These are phyloP conservation scores for Neogale vison DNA, from an alignment of 2,113 vertebrate genomes.

Conservation along the genomic window DNA sequence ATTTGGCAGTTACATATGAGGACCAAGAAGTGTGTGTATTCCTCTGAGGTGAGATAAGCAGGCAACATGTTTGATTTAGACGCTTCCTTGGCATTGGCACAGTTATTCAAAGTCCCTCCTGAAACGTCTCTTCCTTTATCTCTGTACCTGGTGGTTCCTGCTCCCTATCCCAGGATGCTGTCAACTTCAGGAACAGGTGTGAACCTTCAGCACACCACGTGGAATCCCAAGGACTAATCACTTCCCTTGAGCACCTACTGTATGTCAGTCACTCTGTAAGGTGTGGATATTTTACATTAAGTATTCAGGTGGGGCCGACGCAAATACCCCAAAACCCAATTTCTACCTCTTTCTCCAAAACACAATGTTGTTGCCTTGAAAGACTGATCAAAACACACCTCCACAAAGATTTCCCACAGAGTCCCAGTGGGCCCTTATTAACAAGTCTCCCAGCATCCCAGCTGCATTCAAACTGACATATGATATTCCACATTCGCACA, in stretches of 20 bases:
- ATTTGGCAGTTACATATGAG: not conserved
- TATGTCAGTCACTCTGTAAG: not conserved
- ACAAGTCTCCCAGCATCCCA: no score
- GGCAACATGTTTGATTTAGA: not conserved
- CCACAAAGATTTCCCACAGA: rapidly evolving
- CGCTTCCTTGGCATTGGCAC: not conserved
- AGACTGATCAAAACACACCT: not conserved
- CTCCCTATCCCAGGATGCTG: not conserved
- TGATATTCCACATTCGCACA: not conserved
- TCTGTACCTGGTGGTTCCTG: not conserved
- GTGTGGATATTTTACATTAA: not conserved
- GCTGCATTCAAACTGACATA: not conserved
- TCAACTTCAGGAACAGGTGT: not conserved
- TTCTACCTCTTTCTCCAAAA: not conserved
- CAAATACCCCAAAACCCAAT: not conserved
- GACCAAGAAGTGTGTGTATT: not conserved
- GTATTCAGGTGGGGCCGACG: not conserved
- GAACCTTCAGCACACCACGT: rapidly evolving
- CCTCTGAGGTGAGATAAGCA: not conserved
- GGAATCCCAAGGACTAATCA: not conserved
- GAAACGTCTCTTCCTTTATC: not conserved
- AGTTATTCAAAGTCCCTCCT: not conserved
- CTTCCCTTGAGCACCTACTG: not conserved
- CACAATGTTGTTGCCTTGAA: not conserved
- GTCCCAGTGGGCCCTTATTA: not conserved